phyloP scores from a whole-genome alignment of 2,888 invertebrate genomes.

The Octonoba sinensis region DNA sequence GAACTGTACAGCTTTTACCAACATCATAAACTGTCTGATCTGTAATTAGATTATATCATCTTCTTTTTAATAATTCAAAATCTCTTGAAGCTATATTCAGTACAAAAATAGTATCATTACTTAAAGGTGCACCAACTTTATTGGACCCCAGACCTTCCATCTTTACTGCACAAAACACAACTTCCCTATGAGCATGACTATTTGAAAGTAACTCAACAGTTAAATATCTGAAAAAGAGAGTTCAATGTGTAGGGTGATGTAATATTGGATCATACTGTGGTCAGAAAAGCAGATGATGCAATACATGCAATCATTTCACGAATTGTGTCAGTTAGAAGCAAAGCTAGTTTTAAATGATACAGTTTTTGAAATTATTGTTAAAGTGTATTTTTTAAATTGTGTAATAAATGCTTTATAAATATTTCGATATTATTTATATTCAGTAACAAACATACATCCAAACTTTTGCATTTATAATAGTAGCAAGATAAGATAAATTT shows the following conservation, averaged over 20 bases:
- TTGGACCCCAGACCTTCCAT: not conserved
- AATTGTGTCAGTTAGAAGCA: not conserved
- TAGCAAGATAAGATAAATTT: not conserved
- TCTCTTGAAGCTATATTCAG: not conserved
- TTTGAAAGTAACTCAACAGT: not conserved
- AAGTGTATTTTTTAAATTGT: constrained; percentile 8
- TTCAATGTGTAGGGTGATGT: no score
- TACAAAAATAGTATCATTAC: not conserved
- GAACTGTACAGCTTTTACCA: not conserved
- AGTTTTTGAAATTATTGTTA: constrained; percentile 1
- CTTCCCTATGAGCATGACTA: not conserved
- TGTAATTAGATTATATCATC: constrained; percentile 1
- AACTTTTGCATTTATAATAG: no score
- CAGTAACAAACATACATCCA: no score
- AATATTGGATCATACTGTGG: not conserved
- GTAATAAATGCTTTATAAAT: not conserved
- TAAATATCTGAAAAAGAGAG: not conserved
- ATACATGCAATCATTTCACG: not conserved
- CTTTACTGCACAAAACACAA: not conserved
- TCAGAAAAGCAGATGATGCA: not conserved
- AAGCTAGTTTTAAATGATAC: constrained; percentile 1
- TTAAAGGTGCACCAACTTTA: not conserved
- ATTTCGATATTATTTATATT: no score
- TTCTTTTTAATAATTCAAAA: constrained; percentile 1
- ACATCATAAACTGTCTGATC: constrained; percentile 8